Percentiles rank a stretch among this genome's conserved stretches.
Evolutionary conservation across 1,140 invertebrate genomes (phyloP).

Genomic region (Drosophila truncata): DNA sequence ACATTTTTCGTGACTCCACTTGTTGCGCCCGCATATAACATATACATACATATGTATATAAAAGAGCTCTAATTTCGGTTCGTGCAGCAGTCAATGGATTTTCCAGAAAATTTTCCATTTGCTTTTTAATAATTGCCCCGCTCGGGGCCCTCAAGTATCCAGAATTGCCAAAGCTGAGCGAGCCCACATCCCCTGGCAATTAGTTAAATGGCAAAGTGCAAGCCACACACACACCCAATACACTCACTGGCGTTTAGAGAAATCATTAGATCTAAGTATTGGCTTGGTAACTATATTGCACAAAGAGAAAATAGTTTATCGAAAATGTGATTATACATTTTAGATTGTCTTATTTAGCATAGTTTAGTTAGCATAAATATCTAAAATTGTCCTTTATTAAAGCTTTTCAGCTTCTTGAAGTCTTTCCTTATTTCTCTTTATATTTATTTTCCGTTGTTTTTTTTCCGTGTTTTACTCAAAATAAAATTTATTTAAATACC

Average conservation of each 20-base stretch:
- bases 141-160: conserved; percentile 42
- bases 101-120: conserved; percentile 57
- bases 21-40: conserved; percentile 26
- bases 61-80: conserved; percentile 37
- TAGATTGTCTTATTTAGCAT: neutral
- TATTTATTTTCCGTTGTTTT: neutral
- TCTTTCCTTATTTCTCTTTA: neutral
- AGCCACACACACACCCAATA: conserved; percentile 8
- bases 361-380: neutral
- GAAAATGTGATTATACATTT: neutral
- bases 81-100: conserved; percentile 19
- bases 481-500: neutral
- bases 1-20: conserved; percentile 50
- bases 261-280: conserved; percentile 42
- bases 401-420: no score
- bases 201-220: conserved; percentile 61
- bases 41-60: neutral
- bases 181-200: conserved; percentile 34
- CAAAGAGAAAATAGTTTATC: neutral
- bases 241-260: neutral
- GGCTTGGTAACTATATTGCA: conserved; percentile 38
- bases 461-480: neutral
- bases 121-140: conserved; percentile 65
- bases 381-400: neutral
- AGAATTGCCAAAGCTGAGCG: conserved; percentile 38